Evolutionary conservation across 2,113 vertebrate genomes (phyloP), one percentile per base, ranked within the genome.

Genomic region (Herpailurus yagouaroundi): DNA sequence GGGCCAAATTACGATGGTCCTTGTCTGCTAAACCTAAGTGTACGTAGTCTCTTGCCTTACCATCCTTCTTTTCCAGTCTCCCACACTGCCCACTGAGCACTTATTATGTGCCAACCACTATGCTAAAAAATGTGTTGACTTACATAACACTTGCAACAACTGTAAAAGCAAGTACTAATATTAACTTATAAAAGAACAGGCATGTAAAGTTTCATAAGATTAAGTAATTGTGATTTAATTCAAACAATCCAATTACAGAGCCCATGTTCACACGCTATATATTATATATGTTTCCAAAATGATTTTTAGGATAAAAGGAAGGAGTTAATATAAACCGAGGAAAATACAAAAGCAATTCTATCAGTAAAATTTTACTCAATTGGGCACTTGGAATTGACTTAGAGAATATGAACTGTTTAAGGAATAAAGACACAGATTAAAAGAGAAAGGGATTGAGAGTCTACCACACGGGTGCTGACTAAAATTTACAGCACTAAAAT

Each of bases 401-500:
- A 84, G 3, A 55, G 63, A 18, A 18, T 5, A 23, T 73, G 15
- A 93, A 91, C 68, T 84, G 57, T 36, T 91, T 84, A 95, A 84
- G 11, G 23, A 74, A 55, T 69, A 60, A 80, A 74, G n/a, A 55
- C 12, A 45, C n/a, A 84, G 27, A 95, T 38, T 77, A 83, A n/a
- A 90, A 63, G 21, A 33, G 21, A 16, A 55, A 69, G 31, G 7
- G 1, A 77, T 31, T 68, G 2, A 25, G 6, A 63, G 36, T 3
- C 50, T 29, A 60, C 16, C 7, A 27, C 25, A 68, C 94, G 66
- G 85, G 68, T 79, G 91, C 64, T 97, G 89, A 98, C 89, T 96
- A 96, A 95, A 89, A 98, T 81, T 74, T 84, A 92, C 11, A 69
- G n/a, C 69, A 85, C 23, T 77, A n/a, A 86, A 97, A 91, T 50